These are phyloP conservation scores for Uria lomvia DNA, from an alignment of 2,113 vertebrate species.

Conservation along the genomic window DNA sequence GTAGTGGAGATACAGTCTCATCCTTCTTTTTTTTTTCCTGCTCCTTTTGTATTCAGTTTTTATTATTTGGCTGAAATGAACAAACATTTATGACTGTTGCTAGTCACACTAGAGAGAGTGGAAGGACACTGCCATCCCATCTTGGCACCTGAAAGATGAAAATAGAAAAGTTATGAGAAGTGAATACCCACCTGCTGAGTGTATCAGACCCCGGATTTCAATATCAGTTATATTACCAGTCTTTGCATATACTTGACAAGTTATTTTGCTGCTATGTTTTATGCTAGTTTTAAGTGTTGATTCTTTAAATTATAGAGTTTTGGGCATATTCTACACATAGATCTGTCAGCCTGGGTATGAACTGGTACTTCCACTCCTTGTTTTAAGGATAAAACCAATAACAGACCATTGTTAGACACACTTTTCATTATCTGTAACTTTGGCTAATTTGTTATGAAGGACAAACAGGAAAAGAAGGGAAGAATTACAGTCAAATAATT, in stretches of 20 bases:
- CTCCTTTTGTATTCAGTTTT: neutral
- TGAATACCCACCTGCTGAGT: neutral
- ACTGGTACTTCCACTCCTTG: fast-evolving
- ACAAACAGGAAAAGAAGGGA: neutral
- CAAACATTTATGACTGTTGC: neutral
- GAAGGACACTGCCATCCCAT: neutral
- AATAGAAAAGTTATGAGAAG: neutral
- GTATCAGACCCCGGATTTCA: neutral
- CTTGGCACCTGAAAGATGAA: neutral
- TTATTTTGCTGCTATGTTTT: neutral
- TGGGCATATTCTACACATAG: neutral
- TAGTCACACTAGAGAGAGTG: neutral
- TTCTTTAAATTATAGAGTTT: neutral
- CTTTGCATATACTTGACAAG: neutral
- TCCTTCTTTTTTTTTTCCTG: fast-evolving
- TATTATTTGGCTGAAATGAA: neutral
- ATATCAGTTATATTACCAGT: neutral
- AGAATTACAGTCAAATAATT: neutral
- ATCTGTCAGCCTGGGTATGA: neutral
- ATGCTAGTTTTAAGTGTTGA: neutral
- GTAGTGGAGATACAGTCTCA: neutral
- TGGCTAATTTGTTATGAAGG: neutral
- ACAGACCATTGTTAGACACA: neutral
- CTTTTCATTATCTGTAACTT: neutral
- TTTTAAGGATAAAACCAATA: neutral